Evolutionary conservation across 2,113 vertebrate species (phyloP).

Genomic region (Philantomba maxwellii): DNA sequence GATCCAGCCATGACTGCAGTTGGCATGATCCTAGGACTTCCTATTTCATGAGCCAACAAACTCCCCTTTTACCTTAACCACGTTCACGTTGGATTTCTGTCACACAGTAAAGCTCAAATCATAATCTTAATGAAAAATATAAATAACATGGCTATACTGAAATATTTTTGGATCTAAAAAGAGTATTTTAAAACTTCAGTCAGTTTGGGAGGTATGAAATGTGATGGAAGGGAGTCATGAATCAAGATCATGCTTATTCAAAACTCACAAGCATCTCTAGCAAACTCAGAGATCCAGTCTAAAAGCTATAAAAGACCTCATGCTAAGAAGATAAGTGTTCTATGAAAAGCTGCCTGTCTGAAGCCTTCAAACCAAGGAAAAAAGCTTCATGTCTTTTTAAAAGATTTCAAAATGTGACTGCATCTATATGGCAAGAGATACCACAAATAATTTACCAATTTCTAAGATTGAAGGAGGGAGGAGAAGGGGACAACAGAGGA

Average conservation of each 20-base stretch:
- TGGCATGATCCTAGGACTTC: neutral
- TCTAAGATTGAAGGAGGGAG: neutral
- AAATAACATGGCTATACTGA: neutral
- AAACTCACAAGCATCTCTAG: neutral
- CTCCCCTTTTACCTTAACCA: neutral
- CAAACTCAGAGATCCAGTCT: neutral
- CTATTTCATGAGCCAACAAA: neutral
- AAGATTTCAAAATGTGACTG: constrained; percentile 11
- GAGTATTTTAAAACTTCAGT: neutral
- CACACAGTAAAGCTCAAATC: neutral
- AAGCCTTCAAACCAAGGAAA: neutral
- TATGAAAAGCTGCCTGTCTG: neutral
- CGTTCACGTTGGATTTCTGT: neutral
- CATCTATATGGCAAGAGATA: neutral
- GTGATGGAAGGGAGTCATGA: neutral
- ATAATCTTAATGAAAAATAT: neutral
- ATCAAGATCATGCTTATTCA: neutral
- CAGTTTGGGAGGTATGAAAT: neutral
- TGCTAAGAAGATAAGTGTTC: neutral
- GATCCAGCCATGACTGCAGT: neutral
- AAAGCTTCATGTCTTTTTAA: neutral
- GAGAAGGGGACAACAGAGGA: neutral
- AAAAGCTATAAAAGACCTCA: neutral
- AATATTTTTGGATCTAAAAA: neutral
- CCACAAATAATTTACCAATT: neutral